Conservation (phyloP, 2,113 vertebrate species). For the Chloropsis cyanopogon region DNA sequence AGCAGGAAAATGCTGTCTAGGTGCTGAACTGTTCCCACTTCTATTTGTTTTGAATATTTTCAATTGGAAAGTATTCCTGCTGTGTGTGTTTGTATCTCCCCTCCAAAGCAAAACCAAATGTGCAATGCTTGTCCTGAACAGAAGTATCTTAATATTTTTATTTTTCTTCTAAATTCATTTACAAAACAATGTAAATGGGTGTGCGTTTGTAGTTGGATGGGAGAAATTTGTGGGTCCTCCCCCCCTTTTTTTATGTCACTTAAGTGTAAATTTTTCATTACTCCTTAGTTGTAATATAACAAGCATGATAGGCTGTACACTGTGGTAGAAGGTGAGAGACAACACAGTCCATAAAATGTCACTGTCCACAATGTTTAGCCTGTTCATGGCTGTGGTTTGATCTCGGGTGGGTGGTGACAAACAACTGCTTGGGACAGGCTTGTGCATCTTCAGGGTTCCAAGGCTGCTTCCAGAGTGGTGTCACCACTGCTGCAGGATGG, state of each 20-base stretch:
- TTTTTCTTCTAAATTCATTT: conserved; percentile 38
- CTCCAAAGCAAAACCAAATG: neutral
- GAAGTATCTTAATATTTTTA: neutral
- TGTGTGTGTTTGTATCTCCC: neutral
- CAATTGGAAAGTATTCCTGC: neutral
- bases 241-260: neutral
- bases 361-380: neutral
- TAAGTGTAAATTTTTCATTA: neutral
- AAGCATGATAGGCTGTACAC: neutral
- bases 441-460: neutral
- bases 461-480: neutral
- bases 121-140: conserved; percentile 11
- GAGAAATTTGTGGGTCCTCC: neutral
- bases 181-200: conserved; percentile 47
- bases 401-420: neutral
- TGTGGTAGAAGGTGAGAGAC: neutral
- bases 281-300: neutral
- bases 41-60: neutral
- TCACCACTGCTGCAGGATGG: neutral
- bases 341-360: neutral
- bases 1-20: neutral
- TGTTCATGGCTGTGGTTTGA: neutral
- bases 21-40: neutral
- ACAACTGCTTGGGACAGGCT: neutral
- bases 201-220: conserved; percentile 9